Evolutionary conservation across 2,113 vertebrate genomes (phyloP), one percentile per base, ranked within the genome.

Genomic region (Rhineura floridana): DNA sequence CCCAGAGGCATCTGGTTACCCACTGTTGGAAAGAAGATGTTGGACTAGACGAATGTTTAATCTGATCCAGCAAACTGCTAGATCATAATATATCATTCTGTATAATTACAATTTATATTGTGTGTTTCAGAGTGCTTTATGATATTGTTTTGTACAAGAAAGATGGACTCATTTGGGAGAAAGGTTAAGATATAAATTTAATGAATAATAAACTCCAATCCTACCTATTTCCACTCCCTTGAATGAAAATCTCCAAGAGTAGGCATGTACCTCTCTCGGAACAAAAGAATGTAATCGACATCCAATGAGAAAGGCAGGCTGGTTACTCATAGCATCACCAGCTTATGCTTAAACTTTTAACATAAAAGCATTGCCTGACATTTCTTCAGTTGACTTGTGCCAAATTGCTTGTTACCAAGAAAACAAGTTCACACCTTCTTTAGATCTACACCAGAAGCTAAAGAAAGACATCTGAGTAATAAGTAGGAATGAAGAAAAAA

Each of bases 301-400:
- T 33, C 46, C 65, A 28, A 36, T 13, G 10, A 81, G 11, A 23
- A 67, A 46, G 39, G 65, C 65, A 84, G n/a, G 39, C 52, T 52
- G n/a, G 39, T 39, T 52, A 46, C 70, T 62, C 69, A 62, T 17
- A 59, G 55, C 12, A 6, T n/a, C 4, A 1, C 67, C 90, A 88
- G 91, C 86, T 96, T 91, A 92, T 80, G 88, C 78, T 77, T 12
- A 79, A 52, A 92, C 87, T 88, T 92, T 83, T 91, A 93, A 96
- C 42, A 84, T 78, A 82, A 70, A 93, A 90, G 89, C 89, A 90
- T 87, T 69, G 91, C 80, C 91, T 93, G 90, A 70, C 91, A 90
- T 93, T 81, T 86, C 86, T 92, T 88, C 52, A 85, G 36, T 90
- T 92, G 93, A 91, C 89, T 92, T 88, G 79, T 85, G 25, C 85